Percentiles rank a stretch among this genome's conserved stretches.
phyloP scores from a whole-genome alignment of 2,113 vertebrate species.

The Pipra filicauda region DNA sequence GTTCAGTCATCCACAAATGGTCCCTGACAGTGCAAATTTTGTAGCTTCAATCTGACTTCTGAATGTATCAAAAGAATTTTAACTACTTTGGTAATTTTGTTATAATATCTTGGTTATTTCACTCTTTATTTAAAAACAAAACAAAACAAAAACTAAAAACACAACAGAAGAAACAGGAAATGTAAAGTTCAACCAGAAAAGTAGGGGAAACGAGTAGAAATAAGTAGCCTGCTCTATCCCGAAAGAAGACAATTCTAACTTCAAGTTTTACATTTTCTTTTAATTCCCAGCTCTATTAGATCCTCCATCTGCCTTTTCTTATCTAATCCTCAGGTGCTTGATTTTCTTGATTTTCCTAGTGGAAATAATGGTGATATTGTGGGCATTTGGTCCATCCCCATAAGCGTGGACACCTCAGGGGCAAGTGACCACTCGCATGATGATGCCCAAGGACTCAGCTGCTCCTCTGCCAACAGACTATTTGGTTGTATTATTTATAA shows the following conservation, averaged over 20 bases:
- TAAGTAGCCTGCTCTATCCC: background rate
- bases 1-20: background rate
- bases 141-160: too few relatives aligned
- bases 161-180: background rate
- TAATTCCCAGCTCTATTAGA: background rate
- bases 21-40: background rate
- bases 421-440: background rate
- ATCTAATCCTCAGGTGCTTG: background rate
- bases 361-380: background rate
- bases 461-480: background rate
- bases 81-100: background rate
- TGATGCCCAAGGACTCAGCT: background rate
- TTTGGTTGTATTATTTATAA: constrained; percentile 17
- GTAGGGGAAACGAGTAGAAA: background rate
- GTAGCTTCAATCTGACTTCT: background rate
- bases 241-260: background rate
- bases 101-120: background rate
- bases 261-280: background rate
- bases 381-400: background rate
- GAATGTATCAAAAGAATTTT: background rate
- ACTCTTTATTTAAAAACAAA: background rate
- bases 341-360: background rate
- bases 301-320: background rate
- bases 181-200: background rate
- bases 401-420: background rate